Percentiles rank a stretch among this genome's conserved stretches.
Conservation (phyloP, 2,113 vertebrate species). For the Prionailurus bengalensis region DNA sequence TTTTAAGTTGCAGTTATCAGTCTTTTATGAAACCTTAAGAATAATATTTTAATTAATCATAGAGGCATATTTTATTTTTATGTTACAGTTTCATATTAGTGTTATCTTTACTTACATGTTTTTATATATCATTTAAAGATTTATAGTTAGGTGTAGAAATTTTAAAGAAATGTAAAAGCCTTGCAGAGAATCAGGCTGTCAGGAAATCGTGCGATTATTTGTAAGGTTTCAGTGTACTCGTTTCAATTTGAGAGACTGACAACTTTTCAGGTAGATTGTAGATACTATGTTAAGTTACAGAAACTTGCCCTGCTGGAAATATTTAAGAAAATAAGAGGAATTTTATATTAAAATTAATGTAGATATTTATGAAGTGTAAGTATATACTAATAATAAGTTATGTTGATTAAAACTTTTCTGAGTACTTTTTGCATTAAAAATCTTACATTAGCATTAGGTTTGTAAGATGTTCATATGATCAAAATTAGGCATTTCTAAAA, state of each 20-base stretch:
- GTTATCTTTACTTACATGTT: background rate
- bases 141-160: background rate
- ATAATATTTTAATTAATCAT: background rate
- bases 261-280: constrained; percentile 77
- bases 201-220: constrained; percentile 82
- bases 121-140: constrained; percentile 35
- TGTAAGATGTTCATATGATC: constrained; percentile 39
- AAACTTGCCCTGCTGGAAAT: constrained; percentile 84
- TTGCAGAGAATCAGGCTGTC: constrained; percentile 71
- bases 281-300: constrained; percentile 81
- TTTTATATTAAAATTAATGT: constrained; percentile 80
- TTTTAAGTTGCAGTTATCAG: background rate
- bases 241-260: constrained; percentile 79
- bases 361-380: constrained; percentile 55
- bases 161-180: background rate
- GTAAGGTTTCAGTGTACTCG: constrained; percentile 74
- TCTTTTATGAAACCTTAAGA: constrained; percentile 6
- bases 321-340: constrained; percentile 68
- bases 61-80: constrained; percentile 13
- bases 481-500: constrained; percentile 31
- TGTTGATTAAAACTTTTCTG: background rate
- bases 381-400: constrained; percentile 6
- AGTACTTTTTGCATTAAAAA: constrained; percentile 27
- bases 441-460: background rate
- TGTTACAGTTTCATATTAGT: background rate